A percentile compares a stretch with the other conserved stretches of the same genome.
Conservation (phyloP, 2,113 vertebrate species). For the Oreochromis spilurus region DNA sequence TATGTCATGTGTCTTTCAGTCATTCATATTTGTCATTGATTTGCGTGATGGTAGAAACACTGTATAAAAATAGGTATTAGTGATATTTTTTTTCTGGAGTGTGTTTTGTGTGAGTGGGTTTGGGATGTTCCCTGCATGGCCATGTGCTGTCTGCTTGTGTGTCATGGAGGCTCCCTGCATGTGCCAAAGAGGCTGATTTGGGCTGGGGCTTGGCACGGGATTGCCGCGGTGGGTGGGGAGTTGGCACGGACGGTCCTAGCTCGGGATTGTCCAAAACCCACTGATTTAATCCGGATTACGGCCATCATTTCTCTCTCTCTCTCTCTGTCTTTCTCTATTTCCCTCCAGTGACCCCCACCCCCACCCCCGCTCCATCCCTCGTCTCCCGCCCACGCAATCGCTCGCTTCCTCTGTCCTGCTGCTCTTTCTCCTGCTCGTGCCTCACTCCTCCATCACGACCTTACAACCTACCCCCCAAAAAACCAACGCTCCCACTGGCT, state of each 20-base stretch:
- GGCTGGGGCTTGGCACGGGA: conserved; percentile 37
- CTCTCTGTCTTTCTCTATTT: conserved; percentile 20
- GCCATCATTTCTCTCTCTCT: conserved; percentile 46
- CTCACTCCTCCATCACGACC: conserved; percentile 14
- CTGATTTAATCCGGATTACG: conserved; percentile 70
- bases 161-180: conserved; percentile 61
- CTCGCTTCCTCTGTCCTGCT: conserved; percentile 13
- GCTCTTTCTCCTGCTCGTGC: conserved; percentile 31
- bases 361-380: not conserved
- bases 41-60: not conserved
- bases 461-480: not conserved
- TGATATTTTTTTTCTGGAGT: not conserved
- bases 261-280: conserved; percentile 68
- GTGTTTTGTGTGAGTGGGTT: not conserved
- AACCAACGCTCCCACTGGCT: not conserved
- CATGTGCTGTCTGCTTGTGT: conserved; percentile 40
- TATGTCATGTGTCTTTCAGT: not conserved
- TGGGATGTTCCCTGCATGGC: conserved; percentile 27
- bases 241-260: conserved; percentile 41
- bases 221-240: conserved; percentile 15
- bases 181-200: conserved; percentile 60
- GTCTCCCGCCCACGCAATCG: not conserved
- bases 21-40: not conserved
- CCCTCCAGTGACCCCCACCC: not conserved
- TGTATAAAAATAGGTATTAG: not conserved